Conservation (phyloP, 2,797 vertebrate genomes). For the Dendrocincla tyrannina region DNA sequence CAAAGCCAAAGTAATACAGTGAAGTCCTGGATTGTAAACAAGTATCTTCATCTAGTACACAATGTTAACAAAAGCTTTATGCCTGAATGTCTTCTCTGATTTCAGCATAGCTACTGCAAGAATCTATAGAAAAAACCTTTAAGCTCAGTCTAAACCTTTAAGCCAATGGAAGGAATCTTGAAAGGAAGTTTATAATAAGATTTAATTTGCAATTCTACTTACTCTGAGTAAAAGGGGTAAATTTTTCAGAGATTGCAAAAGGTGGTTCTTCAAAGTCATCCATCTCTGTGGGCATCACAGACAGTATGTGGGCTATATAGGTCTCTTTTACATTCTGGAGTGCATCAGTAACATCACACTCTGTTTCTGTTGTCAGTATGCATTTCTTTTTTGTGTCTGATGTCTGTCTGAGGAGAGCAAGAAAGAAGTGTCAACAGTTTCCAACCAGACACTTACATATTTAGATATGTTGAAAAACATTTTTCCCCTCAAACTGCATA, state of each 20-base stretch:
- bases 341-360: constrained; percentile 85
- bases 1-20: not conserved
- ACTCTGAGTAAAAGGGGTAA: constrained; percentile 90
- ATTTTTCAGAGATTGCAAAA: constrained; percentile 69
- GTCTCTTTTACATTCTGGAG: constrained; percentile 67
- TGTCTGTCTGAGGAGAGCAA: constrained; percentile 66
- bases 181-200: not conserved
- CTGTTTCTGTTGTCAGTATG: constrained; percentile 60
- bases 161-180: not conserved
- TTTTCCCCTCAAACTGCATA: not conserved
- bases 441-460: not conserved
- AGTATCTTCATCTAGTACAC: not conserved
- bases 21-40: not conserved
- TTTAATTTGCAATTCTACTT: constrained; percentile 65
- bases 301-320: constrained; percentile 83
- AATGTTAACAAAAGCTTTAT: not conserved
- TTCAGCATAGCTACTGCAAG: not conserved
- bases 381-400: constrained; percentile 76
- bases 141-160: not conserved
- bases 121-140: not conserved
- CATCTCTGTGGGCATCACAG: not conserved
- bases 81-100: not conserved
- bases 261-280: constrained; percentile 69
- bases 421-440: not conserved
- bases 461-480: not conserved